Base-by-base conservation (phyloP, 2,888 invertebrate genomes). In the Chaitophorus viminalis region DNA sequence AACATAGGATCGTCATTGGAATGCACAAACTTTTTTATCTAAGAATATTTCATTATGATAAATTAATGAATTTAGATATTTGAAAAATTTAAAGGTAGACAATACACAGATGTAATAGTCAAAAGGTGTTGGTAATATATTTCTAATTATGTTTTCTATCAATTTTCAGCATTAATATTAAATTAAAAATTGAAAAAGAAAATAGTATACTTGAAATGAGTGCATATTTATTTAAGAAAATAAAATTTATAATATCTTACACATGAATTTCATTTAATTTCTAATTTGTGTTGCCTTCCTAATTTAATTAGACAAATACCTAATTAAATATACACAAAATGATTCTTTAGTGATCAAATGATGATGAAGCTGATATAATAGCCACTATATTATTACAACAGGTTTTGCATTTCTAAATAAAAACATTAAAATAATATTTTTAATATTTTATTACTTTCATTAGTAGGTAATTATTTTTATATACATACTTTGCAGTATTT, bases 401-500 rank as follows among this genome's bases (percentile, higher is more conserved):
- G 8, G 81, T 88, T 82, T 89, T 39, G 18, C 89, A 89, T 78
- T 86, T 85, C 89, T 89, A 65, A 74, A 81, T 52, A 39, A 88
- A 78, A 31, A 54, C 17, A 76, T 76, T 11, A 76, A 75, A 74
- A 70, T n/a, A n/a, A n/a, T n/a, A n/a, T n/a, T n/a, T n/a, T n/a
- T 46, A 6, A 31, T 54, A 52, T 52, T 46, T 46, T 14, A n/a
- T 39, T 39, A 39, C 21, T 14, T 46, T 46, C 46, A 29, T 0
- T 36, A 17, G 46, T 11, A 25, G 33, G 52, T 46, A 60, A 39
- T 46, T 21, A 46, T 46, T 9, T 46, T 8, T 9, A 46, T 5
- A 8, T 52, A 77, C 70, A 78, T 79, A 91, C 91, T 90, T 91
- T 91, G 72, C 90, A 96, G 90, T 95, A 95, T 90, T 94, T 94